These are phyloP conservation scores for Trematomus bernacchii DNA, from an alignment of 2,797 vertebrate species.

Conservation along the genomic window DNA sequence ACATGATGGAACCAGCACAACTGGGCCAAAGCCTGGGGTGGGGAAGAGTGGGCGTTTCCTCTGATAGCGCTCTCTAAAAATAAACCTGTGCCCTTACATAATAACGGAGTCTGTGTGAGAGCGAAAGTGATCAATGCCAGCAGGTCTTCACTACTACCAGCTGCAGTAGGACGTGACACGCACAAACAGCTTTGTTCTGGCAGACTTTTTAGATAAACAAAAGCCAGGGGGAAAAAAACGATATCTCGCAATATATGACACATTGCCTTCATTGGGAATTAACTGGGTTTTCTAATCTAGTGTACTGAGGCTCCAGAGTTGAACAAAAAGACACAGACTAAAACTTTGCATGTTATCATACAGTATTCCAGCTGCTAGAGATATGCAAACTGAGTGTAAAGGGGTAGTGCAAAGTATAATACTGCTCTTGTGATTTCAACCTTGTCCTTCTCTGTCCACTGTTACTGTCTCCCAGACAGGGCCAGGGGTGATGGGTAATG, in stretches of 20 bases:
- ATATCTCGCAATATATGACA: constrained; percentile 20
- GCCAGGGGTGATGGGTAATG: background rate
- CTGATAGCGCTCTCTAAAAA: constrained; percentile 68
- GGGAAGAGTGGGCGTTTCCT: constrained; percentile 54
- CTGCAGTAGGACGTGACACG: constrained; percentile 23
- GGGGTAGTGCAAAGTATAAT: no score
- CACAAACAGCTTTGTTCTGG: constrained; percentile 2
- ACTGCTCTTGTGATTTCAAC: background rate
- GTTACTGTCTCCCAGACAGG: constrained; percentile 7
- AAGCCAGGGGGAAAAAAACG: background rate
- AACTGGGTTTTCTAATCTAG: background rate
- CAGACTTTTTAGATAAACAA: constrained; percentile 28
- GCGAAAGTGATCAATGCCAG: constrained; percentile 50
- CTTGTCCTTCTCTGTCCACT: background rate
- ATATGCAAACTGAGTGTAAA: background rate
- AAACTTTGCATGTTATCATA: background rate
- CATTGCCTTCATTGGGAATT: constrained; percentile 9
- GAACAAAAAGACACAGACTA: background rate
- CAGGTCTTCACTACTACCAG: constrained; percentile 53
- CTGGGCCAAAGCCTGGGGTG: constrained; percentile 33
- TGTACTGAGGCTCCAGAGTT: background rate
- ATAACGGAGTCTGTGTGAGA: constrained; percentile 54
- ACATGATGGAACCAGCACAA: constrained; percentile 37
- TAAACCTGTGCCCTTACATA: constrained; percentile 68
- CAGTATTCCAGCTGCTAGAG: constrained; percentile 16